phyloP scores from a whole-genome alignment of 2,888 invertebrate species.

The Pegoplata infirma region DNA sequence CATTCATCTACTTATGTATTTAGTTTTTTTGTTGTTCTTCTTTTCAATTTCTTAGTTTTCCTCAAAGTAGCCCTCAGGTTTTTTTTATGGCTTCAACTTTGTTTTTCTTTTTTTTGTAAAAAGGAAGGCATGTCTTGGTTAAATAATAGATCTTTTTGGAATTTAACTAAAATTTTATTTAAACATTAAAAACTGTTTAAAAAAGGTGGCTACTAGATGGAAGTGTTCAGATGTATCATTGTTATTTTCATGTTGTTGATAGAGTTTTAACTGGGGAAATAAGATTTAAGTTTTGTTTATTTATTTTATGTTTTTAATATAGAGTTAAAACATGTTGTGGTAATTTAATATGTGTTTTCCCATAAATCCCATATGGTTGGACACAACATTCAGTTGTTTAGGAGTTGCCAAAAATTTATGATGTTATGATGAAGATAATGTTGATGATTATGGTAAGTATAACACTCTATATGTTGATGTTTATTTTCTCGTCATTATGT shows the following conservation, averaged over 20 bases:
- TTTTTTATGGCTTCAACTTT: neutral
- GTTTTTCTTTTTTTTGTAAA: no score
- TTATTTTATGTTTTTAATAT: no score
- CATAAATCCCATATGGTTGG: conserved; percentile 7
- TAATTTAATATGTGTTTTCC: neutral
- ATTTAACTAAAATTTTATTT: neutral
- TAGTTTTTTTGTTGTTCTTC: neutral
- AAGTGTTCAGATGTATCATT: neutral
- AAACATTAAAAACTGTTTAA: neutral
- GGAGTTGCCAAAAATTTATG: neutral
- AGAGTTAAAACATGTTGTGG: neutral
- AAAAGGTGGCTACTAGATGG: neutral
- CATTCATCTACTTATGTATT: neutral
- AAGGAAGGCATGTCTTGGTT: neutral
- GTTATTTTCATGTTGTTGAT: neutral
- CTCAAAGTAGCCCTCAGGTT: conserved; percentile 11
- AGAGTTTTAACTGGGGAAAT: neutral
- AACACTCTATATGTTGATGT: neutral
- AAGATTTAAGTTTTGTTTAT: neutral
- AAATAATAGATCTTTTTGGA: conserved; percentile 1
- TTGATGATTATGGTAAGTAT: no score
- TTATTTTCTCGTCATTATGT: conserved; percentile 25
- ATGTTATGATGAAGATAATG: neutral
- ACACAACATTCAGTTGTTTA: no score
- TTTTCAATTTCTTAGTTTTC: neutral